phyloP scores from a whole-genome alignment of 2,888 invertebrate species.

The Timandra comae region DNA sequence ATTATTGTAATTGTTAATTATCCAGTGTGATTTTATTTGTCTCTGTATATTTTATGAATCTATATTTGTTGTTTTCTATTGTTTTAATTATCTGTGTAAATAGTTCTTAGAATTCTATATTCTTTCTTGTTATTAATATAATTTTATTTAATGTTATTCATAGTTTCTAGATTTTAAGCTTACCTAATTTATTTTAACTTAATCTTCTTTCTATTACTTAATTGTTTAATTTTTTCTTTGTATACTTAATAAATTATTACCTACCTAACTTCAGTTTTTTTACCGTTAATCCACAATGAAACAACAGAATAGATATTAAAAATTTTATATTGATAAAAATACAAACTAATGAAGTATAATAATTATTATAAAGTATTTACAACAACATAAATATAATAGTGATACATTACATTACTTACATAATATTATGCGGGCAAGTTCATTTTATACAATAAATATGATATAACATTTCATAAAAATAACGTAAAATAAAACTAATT shows the following conservation, averaged over 20 bases:
- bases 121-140: background rate
- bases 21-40: too few relatives aligned
- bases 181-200: background rate
- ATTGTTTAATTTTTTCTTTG: background rate
- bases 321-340: slow-evolving; percentile 51
- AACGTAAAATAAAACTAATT: slow-evolving; percentile 29
- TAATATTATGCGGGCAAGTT: slow-evolving; percentile 73
- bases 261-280: background rate
- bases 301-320: slow-evolving; percentile 40
- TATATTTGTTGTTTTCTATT: too few relatives aligned
- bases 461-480: slow-evolving; percentile 45
- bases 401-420: slow-evolving; percentile 31
- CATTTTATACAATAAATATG: slow-evolving; percentile 67
- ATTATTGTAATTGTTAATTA: background rate
- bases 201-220: background rate
- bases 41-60: too few relatives aligned
- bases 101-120: background rate
- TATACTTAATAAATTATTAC: background rate
- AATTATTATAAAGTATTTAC: slow-evolving; percentile 57
- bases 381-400: slow-evolving; percentile 60
- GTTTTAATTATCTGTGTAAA: too few relatives aligned
- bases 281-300: slow-evolving; percentile 18
- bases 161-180: too few relatives aligned
- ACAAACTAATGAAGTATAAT: too few relatives aligned
- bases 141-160: background rate